Conservation (phyloP, 2,888 invertebrate genomes). For the Mactromeris polynyma region DNA sequence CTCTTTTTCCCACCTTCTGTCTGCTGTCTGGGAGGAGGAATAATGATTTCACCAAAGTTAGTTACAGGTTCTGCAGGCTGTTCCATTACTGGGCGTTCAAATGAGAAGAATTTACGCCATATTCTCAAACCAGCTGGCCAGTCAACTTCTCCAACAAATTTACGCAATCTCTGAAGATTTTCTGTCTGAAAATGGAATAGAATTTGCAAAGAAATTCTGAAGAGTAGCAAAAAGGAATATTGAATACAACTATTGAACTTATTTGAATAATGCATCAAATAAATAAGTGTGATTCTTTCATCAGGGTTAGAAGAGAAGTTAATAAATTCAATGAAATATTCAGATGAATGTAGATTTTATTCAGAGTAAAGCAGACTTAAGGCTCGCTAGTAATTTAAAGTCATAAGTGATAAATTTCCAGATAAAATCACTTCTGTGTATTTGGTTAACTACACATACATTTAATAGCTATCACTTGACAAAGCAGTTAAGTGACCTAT, state of each 20-base stretch:
- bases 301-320: too few species aligned
- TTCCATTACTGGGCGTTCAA: conserved; percentile 75
- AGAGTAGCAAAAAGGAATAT: background rate
- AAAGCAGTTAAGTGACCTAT: too few species aligned
- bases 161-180: conserved; percentile 80
- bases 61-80: conserved; percentile 73
- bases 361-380: too few species aligned
- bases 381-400: too few species aligned
- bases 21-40: conserved; percentile 46
- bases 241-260: background rate
- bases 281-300: too few species aligned
- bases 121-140: conserved; percentile 86
- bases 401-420: too few species aligned
- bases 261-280: background rate
- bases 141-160: conserved; percentile 82
- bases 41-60: conserved; percentile 69
- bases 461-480: too few species aligned
- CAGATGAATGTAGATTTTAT: too few species aligned
- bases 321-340: too few species aligned
- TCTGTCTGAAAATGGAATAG: conserved; percentile 76
- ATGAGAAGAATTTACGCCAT: conserved; percentile 84
- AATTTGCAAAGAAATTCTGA: background rate
- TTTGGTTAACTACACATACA: too few species aligned
- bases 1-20: conserved; percentile 56
- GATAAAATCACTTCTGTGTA: too few species aligned